phyloP scores from a whole-genome alignment of 1,140 invertebrate species.

The Drosophila bocqueti region DNA sequence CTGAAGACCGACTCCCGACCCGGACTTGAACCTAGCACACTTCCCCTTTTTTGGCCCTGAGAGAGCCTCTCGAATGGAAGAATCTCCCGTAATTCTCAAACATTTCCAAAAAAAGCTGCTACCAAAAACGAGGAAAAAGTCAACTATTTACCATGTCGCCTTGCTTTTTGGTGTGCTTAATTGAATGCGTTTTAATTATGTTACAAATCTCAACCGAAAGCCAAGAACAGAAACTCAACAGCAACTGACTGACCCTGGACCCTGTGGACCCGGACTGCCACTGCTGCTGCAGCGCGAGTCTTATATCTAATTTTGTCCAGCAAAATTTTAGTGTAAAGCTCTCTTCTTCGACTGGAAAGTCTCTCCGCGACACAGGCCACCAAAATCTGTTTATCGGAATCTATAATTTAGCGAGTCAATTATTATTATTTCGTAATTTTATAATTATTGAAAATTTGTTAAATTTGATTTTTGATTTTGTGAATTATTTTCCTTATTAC shows the following conservation, averaged over 20 bases:
- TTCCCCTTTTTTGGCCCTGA: slow-evolving; percentile 4
- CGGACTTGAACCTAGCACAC: slow-evolving; percentile 17
- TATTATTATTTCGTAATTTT: slow-evolving; percentile 59
- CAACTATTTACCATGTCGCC: slow-evolving; percentile 42
- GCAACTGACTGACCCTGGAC: slow-evolving; percentile 22
- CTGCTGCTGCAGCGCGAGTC: slow-evolving; percentile 57
- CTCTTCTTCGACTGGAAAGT: slow-evolving; percentile 12
- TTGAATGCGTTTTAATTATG: slow-evolving; percentile 82
- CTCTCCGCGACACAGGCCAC: slow-evolving; percentile 25
- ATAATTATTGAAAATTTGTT: slow-evolving; percentile 51
- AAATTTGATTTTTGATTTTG: slow-evolving; percentile 53
- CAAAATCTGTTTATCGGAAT: slow-evolving; percentile 45
- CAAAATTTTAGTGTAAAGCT: slow-evolving; percentile 67
- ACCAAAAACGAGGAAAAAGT: slow-evolving; percentile 26
- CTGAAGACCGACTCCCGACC: slow-evolving; percentile 48
- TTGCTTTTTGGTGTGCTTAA: slow-evolving; percentile 83
- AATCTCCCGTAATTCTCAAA: slow-evolving; percentile 19
- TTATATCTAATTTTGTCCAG: slow-evolving; percentile 69
- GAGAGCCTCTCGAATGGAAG: background rate
- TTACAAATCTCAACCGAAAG: slow-evolving; percentile 78
- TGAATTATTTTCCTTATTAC: slow-evolving; percentile 59
- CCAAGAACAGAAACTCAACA: slow-evolving; percentile 32
- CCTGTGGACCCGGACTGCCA: slow-evolving; percentile 22
- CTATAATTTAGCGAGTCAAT: slow-evolving; percentile 53
- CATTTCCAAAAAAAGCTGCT: slow-evolving; percentile 34